Evolutionary conservation across 2,113 vertebrate genomes (phyloP).

Genomic region (Oryzias celebensis): DNA sequence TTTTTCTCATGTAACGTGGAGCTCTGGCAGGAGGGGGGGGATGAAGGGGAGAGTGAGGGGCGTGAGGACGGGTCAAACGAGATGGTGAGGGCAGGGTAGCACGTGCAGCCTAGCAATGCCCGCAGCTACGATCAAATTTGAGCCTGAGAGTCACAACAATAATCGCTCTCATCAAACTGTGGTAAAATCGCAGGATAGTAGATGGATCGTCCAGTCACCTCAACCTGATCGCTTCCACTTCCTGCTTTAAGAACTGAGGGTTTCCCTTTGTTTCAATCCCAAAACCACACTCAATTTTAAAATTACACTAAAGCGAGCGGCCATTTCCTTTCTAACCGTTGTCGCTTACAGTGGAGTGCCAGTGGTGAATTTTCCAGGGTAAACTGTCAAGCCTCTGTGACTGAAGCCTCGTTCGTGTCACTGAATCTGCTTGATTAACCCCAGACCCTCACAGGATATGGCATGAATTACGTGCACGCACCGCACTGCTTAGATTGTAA

Average conservation of each 20-base stretch:
- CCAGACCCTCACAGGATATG: conserved; percentile 48
- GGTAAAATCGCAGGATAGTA: background rate
- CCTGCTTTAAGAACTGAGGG: background rate
- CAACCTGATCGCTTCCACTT: background rate
- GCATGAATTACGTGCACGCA: conserved; percentile 53
- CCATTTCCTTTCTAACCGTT: conserved; percentile 31
- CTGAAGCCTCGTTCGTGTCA: conserved; percentile 48
- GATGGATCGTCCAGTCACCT: conserved; percentile 24
- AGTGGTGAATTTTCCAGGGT: conserved; percentile 22
- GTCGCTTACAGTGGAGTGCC: conserved; percentile 30
- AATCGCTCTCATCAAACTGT: conserved; percentile 3
- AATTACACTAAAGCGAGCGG: conserved; percentile 16
- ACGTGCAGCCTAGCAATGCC: too few species aligned
- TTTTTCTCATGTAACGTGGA: too few species aligned
- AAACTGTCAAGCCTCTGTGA: conserved; percentile 40
- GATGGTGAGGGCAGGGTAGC: too few species aligned
- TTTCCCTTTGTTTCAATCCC: conserved; percentile 1
- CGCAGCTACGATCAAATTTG: too few species aligned
- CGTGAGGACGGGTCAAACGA: too few species aligned
- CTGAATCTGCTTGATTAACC: conserved; percentile 50
- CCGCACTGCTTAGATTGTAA: conserved; percentile 53
- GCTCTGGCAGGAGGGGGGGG: too few species aligned
- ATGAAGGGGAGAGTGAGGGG: too few species aligned
- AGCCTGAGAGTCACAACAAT: too few species aligned
- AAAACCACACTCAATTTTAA: conserved; percentile 8